Evolutionary conservation across 2,888 invertebrate species (phyloP), one percentile per base, ranked within the genome.

Genomic region (Dryobotodes eremita): DNA sequence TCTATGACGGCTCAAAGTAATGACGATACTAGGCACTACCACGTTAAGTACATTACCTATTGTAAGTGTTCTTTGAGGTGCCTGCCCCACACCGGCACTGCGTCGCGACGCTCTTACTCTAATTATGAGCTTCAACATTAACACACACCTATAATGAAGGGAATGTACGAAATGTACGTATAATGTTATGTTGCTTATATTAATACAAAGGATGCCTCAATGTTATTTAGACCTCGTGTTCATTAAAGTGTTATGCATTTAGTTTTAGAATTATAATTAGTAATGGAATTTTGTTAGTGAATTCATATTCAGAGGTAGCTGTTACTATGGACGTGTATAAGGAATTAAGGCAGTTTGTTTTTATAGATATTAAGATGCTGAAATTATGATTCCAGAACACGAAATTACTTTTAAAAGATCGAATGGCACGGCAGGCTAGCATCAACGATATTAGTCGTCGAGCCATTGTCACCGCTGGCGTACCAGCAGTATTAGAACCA

Each of bases 21-120:
- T 95, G 95, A 94, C 94, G 94, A 94, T 92, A 94, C 94, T 93
- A 94, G 93, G 94, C 92, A 93, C 92, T 93, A 93, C 94, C 93
- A 92, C 93, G 94, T 94, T 96, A 96, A 96, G 96, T 95, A 96
- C 95, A 96, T 96, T 96, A 96, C 95, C 95, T 95, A 96, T 96
- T 96, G 96, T 96, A 95, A 95, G 95, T 94, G 95, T 95, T 94
- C 95, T 95, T 94, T 94, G 94, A 95, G 95, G 94, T 92, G 92
- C 92, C 93, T 94, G 91, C 93, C 91, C 90, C 92, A 92, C 94
- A 93, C 80, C 73, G 92, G 70, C 72, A 65, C 66, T 90, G 92
- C 89, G 91, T 92, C 92, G 92, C 88, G 90, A 93, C 93, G 95
- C 95, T 95, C 94, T 94, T 92, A 95, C 95, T 94, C 95, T 96